Base-by-base conservation (phyloP, 2,888 invertebrate species). In the Tachystola acroxantha region DNA sequence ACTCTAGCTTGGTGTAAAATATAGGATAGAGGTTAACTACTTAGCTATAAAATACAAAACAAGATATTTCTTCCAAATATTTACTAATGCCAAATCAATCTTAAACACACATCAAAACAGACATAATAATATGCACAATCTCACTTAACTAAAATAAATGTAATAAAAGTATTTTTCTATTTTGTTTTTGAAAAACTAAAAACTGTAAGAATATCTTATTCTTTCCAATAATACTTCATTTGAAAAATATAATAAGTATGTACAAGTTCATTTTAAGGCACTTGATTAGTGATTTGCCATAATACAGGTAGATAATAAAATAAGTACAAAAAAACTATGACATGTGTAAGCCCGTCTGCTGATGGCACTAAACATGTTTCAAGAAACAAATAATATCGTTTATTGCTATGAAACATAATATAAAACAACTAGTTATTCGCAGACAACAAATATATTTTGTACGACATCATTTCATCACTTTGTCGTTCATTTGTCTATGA, bases 61-160 rank as follows among this genome's bases (percentile, higher is more conserved):
- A 25, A 10, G 1, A 36, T 46, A 39, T 45, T 60, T 75, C 82
- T 81, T 79, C 64, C 64, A 73, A 79, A 78, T 82, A 81, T 86
- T 84, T 86, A 84, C 85, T 85, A 81, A 80, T 82, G 70, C 81
- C 80, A 84, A 85, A 84, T 85, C 82, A 81, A 80, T 84, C 82
- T 76, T 79, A 81, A 71, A 81, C 85, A 85, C 85, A 84, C 85
- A 78, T 82, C 80, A 84, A 84, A 84, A 84, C 85, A 82, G 80
- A 85, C 85, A 81, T 79, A 81, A 81, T 79, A 81, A 79, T 84
- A 84, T 84, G 82, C 85, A 84, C 84, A 80, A 84, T 86, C 85
- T 85, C 81, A 65, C 85, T 73, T 85, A 85, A 71, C 73, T 79
- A 80, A 66, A 56, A 54, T 59, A 31, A 32, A 32, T 31, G 12